Evolutionary conservation across 2,888 invertebrate genomes (phyloP).

Genomic region (Xestoiulus laeticollis): DNA sequence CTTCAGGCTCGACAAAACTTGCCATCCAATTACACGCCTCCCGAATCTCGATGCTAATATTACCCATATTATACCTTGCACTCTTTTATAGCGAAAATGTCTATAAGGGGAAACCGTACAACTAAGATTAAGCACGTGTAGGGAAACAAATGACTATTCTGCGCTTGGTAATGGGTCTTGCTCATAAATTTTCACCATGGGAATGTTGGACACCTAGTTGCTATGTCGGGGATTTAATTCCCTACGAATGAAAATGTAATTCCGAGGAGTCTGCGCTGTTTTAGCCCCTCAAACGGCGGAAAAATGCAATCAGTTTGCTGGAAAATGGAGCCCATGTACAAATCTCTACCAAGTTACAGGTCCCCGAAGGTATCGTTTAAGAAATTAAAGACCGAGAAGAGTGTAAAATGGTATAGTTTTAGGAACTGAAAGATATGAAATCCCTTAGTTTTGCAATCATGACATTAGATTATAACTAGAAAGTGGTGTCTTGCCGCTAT

Average conservation of each 20-base stretch:
- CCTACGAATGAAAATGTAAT: not conserved
- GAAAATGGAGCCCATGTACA: not conserved
- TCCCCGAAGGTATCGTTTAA: not conserved
- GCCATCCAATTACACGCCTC: slow-evolving; percentile 34
- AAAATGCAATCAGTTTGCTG: not conserved
- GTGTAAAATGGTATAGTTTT: not conserved
- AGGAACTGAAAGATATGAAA: no score
- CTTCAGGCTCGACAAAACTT: not conserved
- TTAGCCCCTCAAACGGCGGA: not conserved
- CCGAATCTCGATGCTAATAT: slow-evolving; percentile 34
- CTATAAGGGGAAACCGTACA: not conserved
- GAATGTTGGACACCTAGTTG: not conserved
- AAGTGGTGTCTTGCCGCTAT: no score
- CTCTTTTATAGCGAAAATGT: not conserved
- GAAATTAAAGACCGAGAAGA: not conserved
- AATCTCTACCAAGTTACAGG: not conserved
- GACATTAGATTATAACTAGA: no score
- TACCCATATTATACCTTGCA: not conserved
- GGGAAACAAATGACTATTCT: slow-evolving; percentile 14
- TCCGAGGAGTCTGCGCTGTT: not conserved
- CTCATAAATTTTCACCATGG: not conserved
- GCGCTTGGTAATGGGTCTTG: not conserved
- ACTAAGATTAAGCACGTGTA: slow-evolving; percentile 13
- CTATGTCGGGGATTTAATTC: slow-evolving; percentile 5
- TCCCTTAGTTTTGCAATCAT: no score